phyloP scores from a whole-genome alignment of 2,888 invertebrate genomes.

The Nezara viridula region DNA sequence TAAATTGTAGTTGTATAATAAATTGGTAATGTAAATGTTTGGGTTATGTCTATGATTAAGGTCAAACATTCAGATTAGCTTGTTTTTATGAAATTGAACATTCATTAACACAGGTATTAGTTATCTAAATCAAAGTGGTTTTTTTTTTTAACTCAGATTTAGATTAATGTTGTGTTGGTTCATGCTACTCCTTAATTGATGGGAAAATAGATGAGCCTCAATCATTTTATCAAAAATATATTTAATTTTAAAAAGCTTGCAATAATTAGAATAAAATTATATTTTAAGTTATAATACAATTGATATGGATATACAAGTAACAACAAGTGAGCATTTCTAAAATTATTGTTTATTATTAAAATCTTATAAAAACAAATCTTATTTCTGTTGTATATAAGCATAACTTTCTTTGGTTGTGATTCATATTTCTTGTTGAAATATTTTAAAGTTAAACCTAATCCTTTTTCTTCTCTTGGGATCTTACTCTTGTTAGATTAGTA shows the following conservation, averaged over 20 bases:
- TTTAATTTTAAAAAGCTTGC: background rate
- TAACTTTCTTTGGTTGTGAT: no score
- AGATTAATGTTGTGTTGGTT: background rate
- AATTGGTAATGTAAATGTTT: conserved; percentile 27
- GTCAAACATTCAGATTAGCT: background rate
- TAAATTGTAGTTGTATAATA: conserved; percentile 30
- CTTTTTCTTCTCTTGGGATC: no score
- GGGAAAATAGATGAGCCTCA: background rate
- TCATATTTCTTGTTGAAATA: no score
- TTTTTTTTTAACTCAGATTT: background rate
- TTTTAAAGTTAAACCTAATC: no score
- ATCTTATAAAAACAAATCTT: no score
- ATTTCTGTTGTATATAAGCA: no score
- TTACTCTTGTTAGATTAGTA: no score
- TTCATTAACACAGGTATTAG: background rate
- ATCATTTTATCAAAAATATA: background rate
- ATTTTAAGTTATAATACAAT: no score
- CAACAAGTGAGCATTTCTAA: no score
- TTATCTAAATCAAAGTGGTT: background rate
- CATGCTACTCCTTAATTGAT: background rate
- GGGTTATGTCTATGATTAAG: conserved; percentile 8
- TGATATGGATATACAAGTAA: no score
- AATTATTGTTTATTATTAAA: no score
- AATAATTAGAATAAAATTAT: background rate
- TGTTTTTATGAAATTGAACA: background rate